These are phyloP conservation scores for Erynnis tages DNA, from an alignment of 2,888 invertebrate species.

Conservation along the genomic window DNA sequence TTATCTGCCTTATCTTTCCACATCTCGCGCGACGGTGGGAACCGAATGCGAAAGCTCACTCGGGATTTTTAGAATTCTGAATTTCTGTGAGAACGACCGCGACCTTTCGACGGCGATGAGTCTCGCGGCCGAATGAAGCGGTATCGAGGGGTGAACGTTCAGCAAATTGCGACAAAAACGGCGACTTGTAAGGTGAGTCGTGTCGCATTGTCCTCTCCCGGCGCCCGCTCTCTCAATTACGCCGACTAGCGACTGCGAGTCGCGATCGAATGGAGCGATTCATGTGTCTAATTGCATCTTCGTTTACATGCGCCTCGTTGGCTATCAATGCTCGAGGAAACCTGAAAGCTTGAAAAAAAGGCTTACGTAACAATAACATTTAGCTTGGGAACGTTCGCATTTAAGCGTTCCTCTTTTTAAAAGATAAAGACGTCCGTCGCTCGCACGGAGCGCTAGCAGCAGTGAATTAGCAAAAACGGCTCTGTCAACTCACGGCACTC, in stretches of 20 bases:
- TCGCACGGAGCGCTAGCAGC: background rate
- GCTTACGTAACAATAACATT: no score
- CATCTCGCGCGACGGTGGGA: conserved; percentile 57
- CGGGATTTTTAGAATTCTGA: conserved; percentile 62
- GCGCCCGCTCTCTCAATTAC: conserved; percentile 8
- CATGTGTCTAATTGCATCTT: conserved; percentile 23
- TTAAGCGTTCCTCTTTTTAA: background rate
- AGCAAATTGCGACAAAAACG: conserved; percentile 56
- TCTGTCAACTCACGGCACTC: conserved; percentile 30
- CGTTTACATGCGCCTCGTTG: conserved; percentile 16
- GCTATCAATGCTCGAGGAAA: background rate
- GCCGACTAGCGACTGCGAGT: background rate
- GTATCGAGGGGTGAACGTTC: conserved; percentile 49
- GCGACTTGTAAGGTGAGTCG: conserved; percentile 43
- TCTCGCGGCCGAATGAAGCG: conserved; percentile 42
- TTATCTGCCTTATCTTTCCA: conserved; percentile 73
- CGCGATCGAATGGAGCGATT: conserved; percentile 9
- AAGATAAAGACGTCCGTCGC: background rate
- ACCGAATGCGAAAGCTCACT: conserved; percentile 56
- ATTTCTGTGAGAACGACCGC: conserved; percentile 54
- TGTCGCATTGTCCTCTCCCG: conserved; percentile 36
- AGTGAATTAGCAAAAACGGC: conserved; percentile 36
- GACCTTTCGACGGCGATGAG: conserved; percentile 29
- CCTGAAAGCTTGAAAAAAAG: background rate
- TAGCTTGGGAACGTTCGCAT: no score